phyloP scores from a whole-genome alignment of 2,797 vertebrate species.

The Sebastes hopkinsi region DNA sequence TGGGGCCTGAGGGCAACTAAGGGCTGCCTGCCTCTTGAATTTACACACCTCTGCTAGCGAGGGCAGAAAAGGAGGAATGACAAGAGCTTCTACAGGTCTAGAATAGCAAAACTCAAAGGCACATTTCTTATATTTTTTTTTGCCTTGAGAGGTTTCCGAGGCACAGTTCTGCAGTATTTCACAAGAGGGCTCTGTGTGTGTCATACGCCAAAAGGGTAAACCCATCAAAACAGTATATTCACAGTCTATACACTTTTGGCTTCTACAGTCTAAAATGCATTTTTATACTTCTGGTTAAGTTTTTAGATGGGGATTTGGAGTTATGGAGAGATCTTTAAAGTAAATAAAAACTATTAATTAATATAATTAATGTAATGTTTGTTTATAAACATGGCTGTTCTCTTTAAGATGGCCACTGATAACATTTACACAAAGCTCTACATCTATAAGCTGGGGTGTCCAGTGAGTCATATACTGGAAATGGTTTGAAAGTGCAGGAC shows the following conservation, averaged over 20 bases:
- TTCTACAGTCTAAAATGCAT: neutral
- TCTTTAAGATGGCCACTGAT: neutral
- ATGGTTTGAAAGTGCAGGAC: neutral
- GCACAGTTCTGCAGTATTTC: neutral
- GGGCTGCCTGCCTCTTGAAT: constrained; percentile 34
- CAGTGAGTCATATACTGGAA: neutral
- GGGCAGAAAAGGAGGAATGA: constrained; percentile 10
- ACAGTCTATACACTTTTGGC: neutral
- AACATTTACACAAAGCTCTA: neutral
- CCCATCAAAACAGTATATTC: neutral
- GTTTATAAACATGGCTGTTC: neutral
- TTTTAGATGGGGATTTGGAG: neutral
- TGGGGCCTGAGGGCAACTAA: constrained; percentile 37
- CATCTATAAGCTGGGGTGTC: neutral
- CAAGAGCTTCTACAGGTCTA: constrained; percentile 9
- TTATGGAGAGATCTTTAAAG: neutral
- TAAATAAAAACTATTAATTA: neutral
- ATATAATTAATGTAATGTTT: neutral
- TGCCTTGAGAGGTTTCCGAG: constrained; percentile 1
- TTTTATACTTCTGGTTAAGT: neutral
- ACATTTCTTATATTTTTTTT: neutral
- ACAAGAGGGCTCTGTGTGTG: neutral
- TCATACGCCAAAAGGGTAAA: neutral
- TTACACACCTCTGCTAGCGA: constrained; percentile 8
- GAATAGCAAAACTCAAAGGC: constrained; percentile 25